phyloP scores from a whole-genome alignment of 2,888 invertebrate species.

The Beris chalybata region DNA sequence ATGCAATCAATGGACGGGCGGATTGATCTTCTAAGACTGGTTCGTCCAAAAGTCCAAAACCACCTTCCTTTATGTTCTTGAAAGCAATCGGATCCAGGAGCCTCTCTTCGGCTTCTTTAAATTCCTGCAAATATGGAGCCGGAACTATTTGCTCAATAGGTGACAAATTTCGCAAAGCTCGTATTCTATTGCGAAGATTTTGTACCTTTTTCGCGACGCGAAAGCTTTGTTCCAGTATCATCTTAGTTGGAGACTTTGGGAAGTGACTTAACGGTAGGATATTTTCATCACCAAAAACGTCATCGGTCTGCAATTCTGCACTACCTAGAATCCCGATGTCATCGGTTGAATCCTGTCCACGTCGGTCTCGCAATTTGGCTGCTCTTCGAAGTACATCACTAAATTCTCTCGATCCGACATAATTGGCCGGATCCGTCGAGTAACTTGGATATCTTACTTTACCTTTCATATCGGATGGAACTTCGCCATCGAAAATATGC shows the following conservation, averaged over 20 bases:
- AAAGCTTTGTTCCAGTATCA: conserved; percentile 10
- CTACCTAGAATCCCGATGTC: not conserved
- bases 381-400: too few species aligned
- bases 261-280: conserved; percentile 4
- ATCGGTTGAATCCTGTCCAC: not conserved
- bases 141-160: not conserved
- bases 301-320: conserved; percentile 6
- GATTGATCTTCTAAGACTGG: not conserved
- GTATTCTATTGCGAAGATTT: conserved; percentile 3
- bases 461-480: not conserved
- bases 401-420: too few species aligned
- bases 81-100: conserved; percentile 7
- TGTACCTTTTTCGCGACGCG: conserved; percentile 2
- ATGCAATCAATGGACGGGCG: not conserved
- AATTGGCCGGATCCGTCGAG: too few species aligned
- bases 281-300: conserved; percentile 17
- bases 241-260: not conserved
- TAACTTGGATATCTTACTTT: too few species aligned
- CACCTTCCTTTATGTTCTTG: not conserved
- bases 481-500: conserved; percentile 9
- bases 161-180: conserved; percentile 3
- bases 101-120: not conserved
- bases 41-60: conserved; percentile 1
- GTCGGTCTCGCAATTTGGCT: too few species aligned
- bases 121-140: not conserved